phyloP scores from a whole-genome alignment of 2,113 vertebrate species.

The Osmerus mordax region DNA sequence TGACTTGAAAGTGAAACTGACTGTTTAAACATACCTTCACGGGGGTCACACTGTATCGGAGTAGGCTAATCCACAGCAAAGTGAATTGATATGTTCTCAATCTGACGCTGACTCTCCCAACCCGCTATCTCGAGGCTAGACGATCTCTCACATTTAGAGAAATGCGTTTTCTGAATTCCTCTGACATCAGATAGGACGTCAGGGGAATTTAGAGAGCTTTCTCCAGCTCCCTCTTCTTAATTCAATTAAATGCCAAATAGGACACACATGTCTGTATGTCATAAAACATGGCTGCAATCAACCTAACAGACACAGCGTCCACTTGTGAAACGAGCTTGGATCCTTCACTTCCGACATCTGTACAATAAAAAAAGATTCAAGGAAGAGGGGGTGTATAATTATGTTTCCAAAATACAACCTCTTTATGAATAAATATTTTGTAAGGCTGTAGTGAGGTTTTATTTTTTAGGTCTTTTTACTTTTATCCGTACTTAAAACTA shows the following conservation, averaged over 20 bases:
- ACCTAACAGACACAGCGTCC: slow-evolving; percentile 35
- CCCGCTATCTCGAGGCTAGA: too few relatives aligned
- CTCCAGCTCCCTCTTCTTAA: slow-evolving; percentile 39
- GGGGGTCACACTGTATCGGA: too few relatives aligned
- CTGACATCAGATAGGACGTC: too few relatives aligned
- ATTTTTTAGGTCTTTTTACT: neutral
- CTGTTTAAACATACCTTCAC: too few relatives aligned
- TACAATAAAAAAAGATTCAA: neutral
- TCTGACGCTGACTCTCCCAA: too few relatives aligned
- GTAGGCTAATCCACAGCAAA: too few relatives aligned
- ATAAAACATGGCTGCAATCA: slow-evolving; percentile 43
- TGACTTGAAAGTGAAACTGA: too few relatives aligned
- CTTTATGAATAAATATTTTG: slow-evolving; percentile 31
- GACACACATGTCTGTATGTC: slow-evolving; percentile 38
- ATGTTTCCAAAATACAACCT: slow-evolving; percentile 35
- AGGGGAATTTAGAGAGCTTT: too few relatives aligned
- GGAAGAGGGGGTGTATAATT: slow-evolving; percentile 29
- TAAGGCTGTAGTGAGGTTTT: neutral
- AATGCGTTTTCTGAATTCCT: too few relatives aligned
- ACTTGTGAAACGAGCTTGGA: neutral
- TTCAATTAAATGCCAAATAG: slow-evolving; percentile 51
- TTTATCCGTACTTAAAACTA: slow-evolving; percentile 9
- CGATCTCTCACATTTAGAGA: too few relatives aligned
- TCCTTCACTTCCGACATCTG: slow-evolving; percentile 7
- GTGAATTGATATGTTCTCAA: too few relatives aligned